Conservation (phyloP, 2,113 vertebrate species). For the Xenopus laevis region DNA sequence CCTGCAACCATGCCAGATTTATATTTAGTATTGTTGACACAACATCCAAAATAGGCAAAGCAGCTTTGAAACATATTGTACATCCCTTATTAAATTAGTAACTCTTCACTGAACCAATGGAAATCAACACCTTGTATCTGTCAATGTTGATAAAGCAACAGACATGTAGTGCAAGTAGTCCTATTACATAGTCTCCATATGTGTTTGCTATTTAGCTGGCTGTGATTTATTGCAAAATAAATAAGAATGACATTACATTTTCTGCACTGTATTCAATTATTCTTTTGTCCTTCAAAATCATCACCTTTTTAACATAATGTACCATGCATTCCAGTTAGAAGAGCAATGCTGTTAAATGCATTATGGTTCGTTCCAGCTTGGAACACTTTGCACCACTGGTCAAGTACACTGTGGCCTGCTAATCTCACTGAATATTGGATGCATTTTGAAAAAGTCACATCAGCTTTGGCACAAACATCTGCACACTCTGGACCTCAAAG, state of each 20-base stretch:
- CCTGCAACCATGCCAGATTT: too few species aligned
- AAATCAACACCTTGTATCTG: too few species aligned
- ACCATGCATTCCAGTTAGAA: not conserved
- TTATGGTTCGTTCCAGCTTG: not conserved
- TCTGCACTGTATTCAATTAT: not conserved
- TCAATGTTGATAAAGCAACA: too few species aligned
- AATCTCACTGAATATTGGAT: not conserved
- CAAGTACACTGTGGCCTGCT: not conserved
- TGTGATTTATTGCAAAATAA: not conserved
- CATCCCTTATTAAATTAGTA: too few species aligned
- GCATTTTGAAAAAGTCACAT: not conserved
- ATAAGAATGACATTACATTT: not conserved
- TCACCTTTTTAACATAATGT: not conserved
- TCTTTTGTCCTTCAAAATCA: not conserved
- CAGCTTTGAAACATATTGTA: too few species aligned
- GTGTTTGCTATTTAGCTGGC: too few species aligned
- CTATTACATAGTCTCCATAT: too few species aligned
- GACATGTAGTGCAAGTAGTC: too few species aligned
- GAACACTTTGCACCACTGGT: not conserved
- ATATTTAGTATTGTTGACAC: too few species aligned
- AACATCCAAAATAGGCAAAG: too few species aligned
- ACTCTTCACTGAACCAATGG: too few species aligned
- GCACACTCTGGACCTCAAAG: not conserved
- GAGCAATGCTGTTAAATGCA: conserved; percentile 1
- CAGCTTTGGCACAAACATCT: not conserved